A percentile compares a stretch with the other conserved stretches of the same genome.
Evolutionary conservation across 2,888 invertebrate species (phyloP).

Genomic region (Drosophila mayaguana): DNA sequence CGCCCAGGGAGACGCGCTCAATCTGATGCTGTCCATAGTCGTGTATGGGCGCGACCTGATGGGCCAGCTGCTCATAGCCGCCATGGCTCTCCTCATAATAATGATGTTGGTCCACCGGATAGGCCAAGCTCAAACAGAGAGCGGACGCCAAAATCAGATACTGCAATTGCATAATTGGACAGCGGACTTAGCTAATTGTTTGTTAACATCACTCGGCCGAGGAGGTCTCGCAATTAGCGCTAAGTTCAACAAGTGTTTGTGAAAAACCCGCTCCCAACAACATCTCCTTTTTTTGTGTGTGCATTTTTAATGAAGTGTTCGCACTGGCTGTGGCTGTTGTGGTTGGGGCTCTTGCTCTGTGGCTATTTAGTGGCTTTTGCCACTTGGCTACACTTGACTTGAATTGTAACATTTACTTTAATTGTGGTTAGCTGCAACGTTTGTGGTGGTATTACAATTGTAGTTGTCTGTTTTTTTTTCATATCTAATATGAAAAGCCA

Average conservation of each 20-base stretch:
- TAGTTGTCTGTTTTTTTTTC: not conserved
- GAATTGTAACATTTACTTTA: constrained; percentile 45
- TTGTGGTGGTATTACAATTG: not conserved
- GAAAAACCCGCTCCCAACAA: constrained; percentile 28
- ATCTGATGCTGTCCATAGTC: constrained; percentile 82
- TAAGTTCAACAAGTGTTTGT: constrained; percentile 34
- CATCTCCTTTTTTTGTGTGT: constrained; percentile 15
- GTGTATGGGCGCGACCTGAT: constrained; percentile 70
- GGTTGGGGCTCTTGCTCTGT: constrained; percentile 3
- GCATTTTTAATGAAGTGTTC: constrained; percentile 3
- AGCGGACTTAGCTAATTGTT: constrained; percentile 61
- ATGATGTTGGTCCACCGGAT: constrained; percentile 84
- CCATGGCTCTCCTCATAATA: constrained; percentile 79
- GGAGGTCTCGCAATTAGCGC: constrained; percentile 56
- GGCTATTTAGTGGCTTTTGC: constrained; percentile 46
- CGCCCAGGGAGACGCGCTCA: constrained; percentile 81
- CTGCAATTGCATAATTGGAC: constrained; percentile 75
- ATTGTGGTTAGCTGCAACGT: constrained; percentile 8
- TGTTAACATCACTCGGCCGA: constrained; percentile 48
- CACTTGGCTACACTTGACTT: constrained; percentile 36
- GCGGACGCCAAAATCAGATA: constrained; percentile 84
- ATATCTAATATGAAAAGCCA: not conserved
- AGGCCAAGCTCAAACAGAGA: constrained; percentile 83
- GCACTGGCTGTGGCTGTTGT: not conserved
- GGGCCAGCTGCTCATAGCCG: constrained; percentile 80